These are phyloP conservation scores for Girardia tigrina DNA, from an alignment of 2,888 invertebrate genomes.

Conservation along the genomic window DNA sequence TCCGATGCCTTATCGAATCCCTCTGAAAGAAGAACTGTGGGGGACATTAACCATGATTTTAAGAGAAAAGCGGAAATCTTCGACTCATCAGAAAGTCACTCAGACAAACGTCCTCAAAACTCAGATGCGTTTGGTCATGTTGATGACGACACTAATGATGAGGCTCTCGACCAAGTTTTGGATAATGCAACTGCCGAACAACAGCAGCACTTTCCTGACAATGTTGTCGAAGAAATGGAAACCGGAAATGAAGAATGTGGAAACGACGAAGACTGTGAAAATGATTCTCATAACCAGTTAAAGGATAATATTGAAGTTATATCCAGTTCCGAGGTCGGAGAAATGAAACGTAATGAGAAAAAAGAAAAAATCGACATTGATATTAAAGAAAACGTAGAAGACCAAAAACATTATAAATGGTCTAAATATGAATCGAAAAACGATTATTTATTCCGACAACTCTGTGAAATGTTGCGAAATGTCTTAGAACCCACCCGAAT, in stretches of 20 bases:
- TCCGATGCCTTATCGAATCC: neutral
- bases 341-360: neutral
- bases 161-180: constrained; percentile 58
- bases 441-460: constrained; percentile 60
- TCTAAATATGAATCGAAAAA: constrained; percentile 41
- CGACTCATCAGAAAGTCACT: neutral
- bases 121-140: constrained; percentile 69
- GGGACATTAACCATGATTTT: neutral
- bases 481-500: constrained; percentile 88
- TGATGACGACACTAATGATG: constrained; percentile 58
- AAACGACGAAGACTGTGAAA: constrained; percentile 46
- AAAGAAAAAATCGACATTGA: neutral
- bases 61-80: neutral
- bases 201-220: constrained; percentile 56
- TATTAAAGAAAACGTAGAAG: neutral
- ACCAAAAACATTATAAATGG: constrained; percentile 21
- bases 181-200: constrained; percentile 60
- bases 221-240: constrained; percentile 55
- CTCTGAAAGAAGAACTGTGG: neutral
- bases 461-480: constrained; percentile 80
- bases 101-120: neutral
- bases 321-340: neutral
- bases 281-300: too few relatives aligned
- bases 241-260: constrained; percentile 56
- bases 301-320: neutral